Percentiles rank a stretch among this genome's conserved stretches.
Evolutionary conservation across 2,888 invertebrate species (phyloP).

Genomic region (Himalopsyche japonica): DNA sequence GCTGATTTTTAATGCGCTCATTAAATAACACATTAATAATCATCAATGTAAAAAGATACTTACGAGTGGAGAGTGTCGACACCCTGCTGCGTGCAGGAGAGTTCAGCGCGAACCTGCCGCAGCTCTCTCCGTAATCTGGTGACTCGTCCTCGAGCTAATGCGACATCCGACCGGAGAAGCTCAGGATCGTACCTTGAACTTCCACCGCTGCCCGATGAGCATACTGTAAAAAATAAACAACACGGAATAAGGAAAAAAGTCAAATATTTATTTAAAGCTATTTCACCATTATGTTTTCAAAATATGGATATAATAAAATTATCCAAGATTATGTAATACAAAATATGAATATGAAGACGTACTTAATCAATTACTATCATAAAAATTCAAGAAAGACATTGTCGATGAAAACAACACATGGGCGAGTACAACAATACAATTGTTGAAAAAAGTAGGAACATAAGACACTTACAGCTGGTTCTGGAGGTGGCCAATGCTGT

Average conservation of each 20-base stretch:
- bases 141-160: slow-evolving; percentile 85
- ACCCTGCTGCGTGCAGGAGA: slow-evolving; percentile 88
- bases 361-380: too few species aligned
- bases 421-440: too few species aligned
- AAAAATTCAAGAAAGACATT: too few species aligned
- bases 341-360: too few species aligned
- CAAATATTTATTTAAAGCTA: too few species aligned
- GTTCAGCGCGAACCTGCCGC: slow-evolving; percentile 88
- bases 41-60: slow-evolving; percentile 48
- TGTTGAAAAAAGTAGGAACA: too few species aligned
- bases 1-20: neutral
- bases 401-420: too few species aligned
- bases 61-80: slow-evolving; percentile 90
- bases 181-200: slow-evolving; percentile 95
- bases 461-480: slow-evolving; percentile 80
- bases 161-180: slow-evolving; percentile 87
- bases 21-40: neutral
- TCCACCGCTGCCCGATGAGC: slow-evolving; percentile 74
- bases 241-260: too few species aligned
- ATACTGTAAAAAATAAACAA: slow-evolving; percentile 62
- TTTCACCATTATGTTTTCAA: too few species aligned
- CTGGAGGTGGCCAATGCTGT: slow-evolving; percentile 85
- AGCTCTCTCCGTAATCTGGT: slow-evolving; percentile 87
- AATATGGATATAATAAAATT: too few species aligned
- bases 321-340: too few species aligned